A percentile compares a stretch with the other conserved stretches of the same genome.
Conservation (phyloP, 2,888 invertebrate species). For the Venusia cambrica region DNA sequence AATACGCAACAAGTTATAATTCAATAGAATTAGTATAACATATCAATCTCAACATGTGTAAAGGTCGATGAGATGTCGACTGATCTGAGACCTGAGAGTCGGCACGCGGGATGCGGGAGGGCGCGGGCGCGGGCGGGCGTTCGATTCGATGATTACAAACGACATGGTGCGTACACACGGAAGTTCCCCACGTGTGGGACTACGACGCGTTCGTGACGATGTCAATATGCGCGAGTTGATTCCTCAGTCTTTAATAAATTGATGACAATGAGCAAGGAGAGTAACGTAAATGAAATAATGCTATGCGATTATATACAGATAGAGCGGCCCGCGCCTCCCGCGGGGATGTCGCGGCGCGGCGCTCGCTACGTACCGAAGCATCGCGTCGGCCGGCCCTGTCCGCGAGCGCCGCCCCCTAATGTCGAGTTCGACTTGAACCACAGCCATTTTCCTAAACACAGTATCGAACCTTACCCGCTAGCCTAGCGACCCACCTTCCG, state of each 20-base stretch:
- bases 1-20: conserved; percentile 79
- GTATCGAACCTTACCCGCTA: conserved; percentile 63
- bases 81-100: conserved; percentile 38
- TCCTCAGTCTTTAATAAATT: conserved; percentile 81
- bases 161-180: too few species aligned
- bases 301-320: conserved; percentile 77
- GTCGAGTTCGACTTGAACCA: conserved; percentile 70
- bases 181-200: conserved; percentile 59
- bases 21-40: conserved; percentile 81
- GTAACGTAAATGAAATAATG: conserved; percentile 75
- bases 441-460: conserved; percentile 73
- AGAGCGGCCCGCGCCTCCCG: conserved; percentile 44
- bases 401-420: too few species aligned
- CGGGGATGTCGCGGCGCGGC: conserved; percentile 57
- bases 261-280: conserved; percentile 79
- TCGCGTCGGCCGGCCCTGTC: too few species aligned
- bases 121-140: conserved; percentile 24
- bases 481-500: conserved; percentile 62
- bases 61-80: conserved; percentile 73
- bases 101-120: conserved; percentile 26
- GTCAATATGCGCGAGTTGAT: conserved; percentile 78
- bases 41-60: conserved; percentile 81
- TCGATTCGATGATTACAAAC: too few species aligned
- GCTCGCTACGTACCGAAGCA: too few species aligned
- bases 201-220: conserved; percentile 76